Evolutionary conservation across 2,888 invertebrate genomes (phyloP).

Genomic region (Elmis aenea): DNA sequence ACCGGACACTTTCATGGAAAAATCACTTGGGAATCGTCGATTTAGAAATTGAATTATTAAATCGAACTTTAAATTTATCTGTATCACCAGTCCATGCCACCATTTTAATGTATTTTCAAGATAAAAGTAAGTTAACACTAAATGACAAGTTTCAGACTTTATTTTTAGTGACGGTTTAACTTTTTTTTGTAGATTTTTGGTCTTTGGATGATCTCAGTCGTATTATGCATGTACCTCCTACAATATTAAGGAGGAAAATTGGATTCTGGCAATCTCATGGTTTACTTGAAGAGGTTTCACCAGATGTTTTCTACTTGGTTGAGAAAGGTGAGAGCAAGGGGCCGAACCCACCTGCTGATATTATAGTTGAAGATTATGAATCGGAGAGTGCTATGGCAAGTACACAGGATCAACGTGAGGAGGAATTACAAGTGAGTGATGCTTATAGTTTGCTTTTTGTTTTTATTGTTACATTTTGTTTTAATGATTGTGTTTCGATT

Average conservation of each 20-base stretch:
- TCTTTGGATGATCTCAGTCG: constrained; percentile 79
- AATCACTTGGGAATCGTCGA: constrained; percentile 88
- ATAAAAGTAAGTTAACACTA: constrained; percentile 56
- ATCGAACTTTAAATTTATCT: constrained; percentile 66
- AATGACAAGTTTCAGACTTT: not conserved
- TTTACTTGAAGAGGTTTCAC: constrained; percentile 68
- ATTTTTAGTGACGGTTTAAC: not conserved
- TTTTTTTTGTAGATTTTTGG: constrained; percentile 63
- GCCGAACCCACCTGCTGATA: constrained; percentile 55
- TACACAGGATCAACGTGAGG: constrained; percentile 88
- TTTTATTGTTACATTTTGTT: constrained; percentile 1
- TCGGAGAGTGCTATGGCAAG: constrained; percentile 92
- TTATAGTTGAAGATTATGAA: constrained; percentile 82
- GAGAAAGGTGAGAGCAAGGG: constrained; percentile 58
- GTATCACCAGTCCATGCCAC: constrained; percentile 93
- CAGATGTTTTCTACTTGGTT: constrained; percentile 69
- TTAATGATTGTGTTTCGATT: constrained; percentile 17
- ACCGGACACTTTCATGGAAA: constrained; percentile 90
- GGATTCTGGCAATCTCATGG: constrained; percentile 95
- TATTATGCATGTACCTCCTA: constrained; percentile 81
- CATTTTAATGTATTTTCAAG: constrained; percentile 89
- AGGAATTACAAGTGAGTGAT: constrained; percentile 75
- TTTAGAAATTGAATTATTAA: constrained; percentile 83
- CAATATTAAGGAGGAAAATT: constrained; percentile 79
- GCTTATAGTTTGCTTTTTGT: constrained; percentile 1